Percentiles rank a stretch among this genome's conserved stretches.
These are phyloP conservation scores for Pimpla rufipes DNA, from an alignment of 2,888 invertebrate species.

Conservation along the genomic window DNA sequence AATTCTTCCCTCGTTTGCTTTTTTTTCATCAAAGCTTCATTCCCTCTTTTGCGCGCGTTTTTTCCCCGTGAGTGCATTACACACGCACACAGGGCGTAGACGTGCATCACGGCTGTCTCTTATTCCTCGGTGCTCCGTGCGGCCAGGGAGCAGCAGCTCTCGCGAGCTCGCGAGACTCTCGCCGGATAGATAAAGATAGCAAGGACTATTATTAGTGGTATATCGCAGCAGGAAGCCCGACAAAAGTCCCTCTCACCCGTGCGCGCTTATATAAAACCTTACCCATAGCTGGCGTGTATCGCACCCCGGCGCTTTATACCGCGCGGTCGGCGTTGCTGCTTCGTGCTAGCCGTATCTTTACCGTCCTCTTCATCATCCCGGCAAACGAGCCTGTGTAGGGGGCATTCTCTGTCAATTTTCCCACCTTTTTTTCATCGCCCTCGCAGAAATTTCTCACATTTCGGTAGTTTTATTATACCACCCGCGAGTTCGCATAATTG, in stretches of 20 bases:
- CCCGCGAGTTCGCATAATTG: too few relatives aligned
- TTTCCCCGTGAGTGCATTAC: slow-evolving; percentile 14
- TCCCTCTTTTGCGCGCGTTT: background rate
- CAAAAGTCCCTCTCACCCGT: slow-evolving; percentile 57
- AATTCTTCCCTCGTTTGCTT: slow-evolving; percentile 40
- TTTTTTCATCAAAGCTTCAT: slow-evolving; percentile 29
- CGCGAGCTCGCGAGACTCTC: slow-evolving; percentile 40
- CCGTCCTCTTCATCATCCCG: slow-evolving; percentile 11
- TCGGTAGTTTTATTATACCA: too few relatives aligned
- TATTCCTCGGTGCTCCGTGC: slow-evolving; percentile 12
- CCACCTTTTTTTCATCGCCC: too few relatives aligned
- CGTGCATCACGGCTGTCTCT: slow-evolving; percentile 17
- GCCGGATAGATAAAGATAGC: slow-evolving; percentile 72
- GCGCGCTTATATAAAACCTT: slow-evolving; percentile 48
- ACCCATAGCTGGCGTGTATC: slow-evolving; percentile 44
- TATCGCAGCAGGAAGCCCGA: slow-evolving; percentile 73
- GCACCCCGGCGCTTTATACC: background rate
- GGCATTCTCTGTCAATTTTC: too few relatives aligned
- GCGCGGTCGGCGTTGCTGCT: background rate
- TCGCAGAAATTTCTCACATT: too few relatives aligned
- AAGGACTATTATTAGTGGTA: slow-evolving; percentile 75
- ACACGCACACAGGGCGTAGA: slow-evolving; percentile 9
- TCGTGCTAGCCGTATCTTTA: slow-evolving; percentile 47
- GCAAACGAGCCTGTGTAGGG: slow-evolving; percentile 9
- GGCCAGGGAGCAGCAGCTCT: slow-evolving; percentile 13